Evolutionary conservation across 2,113 vertebrate genomes (phyloP), one percentile per base, ranked within the genome.

Genomic region (Zootoca vivipara): DNA sequence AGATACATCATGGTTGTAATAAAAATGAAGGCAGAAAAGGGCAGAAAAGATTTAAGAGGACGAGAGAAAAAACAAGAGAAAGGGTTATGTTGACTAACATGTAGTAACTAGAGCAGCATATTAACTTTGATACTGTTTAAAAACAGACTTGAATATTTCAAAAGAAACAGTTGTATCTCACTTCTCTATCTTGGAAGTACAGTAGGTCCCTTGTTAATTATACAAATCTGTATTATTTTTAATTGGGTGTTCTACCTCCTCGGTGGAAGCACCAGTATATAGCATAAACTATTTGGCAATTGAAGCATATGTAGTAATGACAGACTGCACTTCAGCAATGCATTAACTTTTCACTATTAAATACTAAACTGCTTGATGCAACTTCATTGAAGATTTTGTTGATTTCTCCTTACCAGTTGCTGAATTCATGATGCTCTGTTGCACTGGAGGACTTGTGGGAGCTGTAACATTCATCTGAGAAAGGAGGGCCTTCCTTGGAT

Each of bases 401-500:
- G 67, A 62, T 2, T 24, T 69, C 87, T 84, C 77, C 97, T 95
- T 95, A 99, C 98, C 98, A 83, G 97, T 97, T 93, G 98, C 97
- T 0, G 98, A 98, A 94, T 96, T 99, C 97, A 99, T 98, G 78
- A 98, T 92, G 92, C 97, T 98, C 96, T 98, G 99, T 89, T 97
- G 98, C 89, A 99, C 97, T 0, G 98, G 97, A 30, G 98, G 97
- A 78, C 97, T 99, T 91, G 98, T 94, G 9, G 98, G 98, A 35
- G 98, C 91, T 3, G 98, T 92, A 89, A 98, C 98, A 64, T 98
- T 99, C 96, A 99, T 97, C 96, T 99, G 98, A 64, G 97, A 97
- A 12, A 99, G 97, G 95, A 99, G 97, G 85, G 98, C 96, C 96
- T 99, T 99, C 91, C 99, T 97, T 87, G 99, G 99, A 93, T 99